phyloP scores from a whole-genome alignment of 2,113 vertebrate genomes.

The Nematolebias whitei region DNA sequence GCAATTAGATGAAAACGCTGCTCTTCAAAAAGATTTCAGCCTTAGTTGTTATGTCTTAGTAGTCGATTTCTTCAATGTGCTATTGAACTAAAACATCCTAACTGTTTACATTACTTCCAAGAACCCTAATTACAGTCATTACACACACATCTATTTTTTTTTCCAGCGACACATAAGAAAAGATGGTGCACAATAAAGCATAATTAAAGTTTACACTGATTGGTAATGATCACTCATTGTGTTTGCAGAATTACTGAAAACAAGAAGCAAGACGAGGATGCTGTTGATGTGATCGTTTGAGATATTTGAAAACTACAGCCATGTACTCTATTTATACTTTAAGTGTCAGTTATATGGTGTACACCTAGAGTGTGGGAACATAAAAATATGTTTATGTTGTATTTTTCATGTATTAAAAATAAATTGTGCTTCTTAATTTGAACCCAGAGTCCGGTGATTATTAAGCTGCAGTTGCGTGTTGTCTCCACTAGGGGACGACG shows the following conservation, averaged over 20 bases:
- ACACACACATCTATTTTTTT: background rate
- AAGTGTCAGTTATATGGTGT: slow-evolving; percentile 55
- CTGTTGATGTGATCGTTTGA: slow-evolving; percentile 34
- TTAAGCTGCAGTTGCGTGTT: background rate
- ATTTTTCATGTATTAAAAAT: slow-evolving; percentile 60
- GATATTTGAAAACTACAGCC: slow-evolving; percentile 31
- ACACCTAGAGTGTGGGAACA: slow-evolving; percentile 19
- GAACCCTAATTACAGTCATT: background rate
- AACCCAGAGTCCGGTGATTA: slow-evolving; percentile 24
- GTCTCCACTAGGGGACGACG: slow-evolving; percentile 12
- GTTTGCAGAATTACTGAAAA: slow-evolving; percentile 72
- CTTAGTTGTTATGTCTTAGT: background rate
- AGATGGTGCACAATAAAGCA: background rate
- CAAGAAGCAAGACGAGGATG: slow-evolving; percentile 5
- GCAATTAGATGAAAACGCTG: background rate
- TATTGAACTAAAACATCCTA: background rate
- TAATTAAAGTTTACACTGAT: background rate
- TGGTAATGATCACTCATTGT: slow-evolving; percentile 22
- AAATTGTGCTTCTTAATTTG: slow-evolving; percentile 43
- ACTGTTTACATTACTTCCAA: background rate
- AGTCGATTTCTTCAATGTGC: background rate
- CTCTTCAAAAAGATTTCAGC: background rate
- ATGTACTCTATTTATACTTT: slow-evolving; percentile 39
- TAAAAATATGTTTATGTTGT: slow-evolving; percentile 53
- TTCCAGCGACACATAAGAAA: background rate